Evolutionary conservation across 2,888 invertebrate genomes (phyloP).

Genomic region (Mantis religiosa): DNA sequence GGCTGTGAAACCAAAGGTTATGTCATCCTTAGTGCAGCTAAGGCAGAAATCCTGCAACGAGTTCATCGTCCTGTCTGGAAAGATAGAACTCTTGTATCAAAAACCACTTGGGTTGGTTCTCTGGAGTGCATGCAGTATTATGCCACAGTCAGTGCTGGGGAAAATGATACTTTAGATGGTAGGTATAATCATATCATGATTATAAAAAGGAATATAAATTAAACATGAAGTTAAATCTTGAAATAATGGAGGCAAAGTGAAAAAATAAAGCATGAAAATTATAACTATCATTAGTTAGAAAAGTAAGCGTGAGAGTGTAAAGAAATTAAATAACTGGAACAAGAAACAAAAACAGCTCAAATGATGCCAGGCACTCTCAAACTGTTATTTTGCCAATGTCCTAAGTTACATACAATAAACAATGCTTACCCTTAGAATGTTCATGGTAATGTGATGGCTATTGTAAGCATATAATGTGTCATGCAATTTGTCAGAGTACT

Average conservation of each 20-base stretch:
- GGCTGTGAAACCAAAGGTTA: conserved; percentile 97
- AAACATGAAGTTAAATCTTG: neutral
- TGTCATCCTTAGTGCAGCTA: conserved; percentile 93
- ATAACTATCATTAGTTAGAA: too few species aligned
- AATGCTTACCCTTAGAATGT: too few species aligned
- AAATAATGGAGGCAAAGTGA: neutral
- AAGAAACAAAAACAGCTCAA: too few species aligned
- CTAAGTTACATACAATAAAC: too few species aligned
- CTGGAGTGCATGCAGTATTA: conserved; percentile 99
- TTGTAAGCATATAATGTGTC: too few species aligned
- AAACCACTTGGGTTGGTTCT: conserved; percentile 93
- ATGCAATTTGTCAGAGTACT: too few species aligned
- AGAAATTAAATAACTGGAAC: too few species aligned
- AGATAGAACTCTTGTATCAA: conserved; percentile 80
- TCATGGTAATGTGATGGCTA: too few species aligned
- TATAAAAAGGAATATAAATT: too few species aligned
- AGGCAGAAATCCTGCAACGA: conserved; percentile 88
- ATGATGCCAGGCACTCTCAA: too few species aligned
- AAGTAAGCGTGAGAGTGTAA: too few species aligned
- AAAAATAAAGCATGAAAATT: neutral
- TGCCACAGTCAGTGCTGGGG: conserved; percentile 88
- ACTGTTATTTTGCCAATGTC: too few species aligned
- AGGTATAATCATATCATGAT: conserved; percentile 20
- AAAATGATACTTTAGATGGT: conserved; percentile 62
- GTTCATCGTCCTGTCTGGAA: conserved; percentile 87